These are phyloP conservation scores for Idaea aversata DNA, from an alignment of 2,888 invertebrate genomes.

Conservation along the genomic window DNA sequence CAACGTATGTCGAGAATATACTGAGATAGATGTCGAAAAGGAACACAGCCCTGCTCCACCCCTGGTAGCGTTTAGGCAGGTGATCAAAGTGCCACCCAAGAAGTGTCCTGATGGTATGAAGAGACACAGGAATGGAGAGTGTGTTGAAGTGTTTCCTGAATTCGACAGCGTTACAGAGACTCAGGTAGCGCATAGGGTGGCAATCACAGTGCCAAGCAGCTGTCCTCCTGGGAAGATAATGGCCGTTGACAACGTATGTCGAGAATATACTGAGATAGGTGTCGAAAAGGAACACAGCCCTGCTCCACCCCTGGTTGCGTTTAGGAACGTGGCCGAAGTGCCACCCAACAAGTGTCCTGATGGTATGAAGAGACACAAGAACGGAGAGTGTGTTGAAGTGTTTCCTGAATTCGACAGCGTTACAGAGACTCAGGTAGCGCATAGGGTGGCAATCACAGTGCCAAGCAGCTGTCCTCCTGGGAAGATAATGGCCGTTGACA, in stretches of 20 bases:
- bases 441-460: conserved; percentile 32
- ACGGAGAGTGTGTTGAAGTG: too few relatives aligned
- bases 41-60: conserved; percentile 37
- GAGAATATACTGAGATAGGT: conserved; percentile 24
- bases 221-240: conserved; percentile 47
- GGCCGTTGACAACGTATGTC: conserved; percentile 50
- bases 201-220: conserved; percentile 45
- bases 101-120: too few relatives aligned
- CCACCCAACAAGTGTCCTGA: too few relatives aligned
- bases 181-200: too few relatives aligned
- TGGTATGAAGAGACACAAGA: too few relatives aligned
- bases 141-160: too few relatives aligned
- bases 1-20: conserved; percentile 46
- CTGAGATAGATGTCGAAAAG: too few relatives aligned
- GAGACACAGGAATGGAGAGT: too few relatives aligned
- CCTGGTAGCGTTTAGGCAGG: conserved; percentile 43
- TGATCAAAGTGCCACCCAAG: conserved; percentile 18
- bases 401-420: too few relatives aligned
- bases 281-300: conserved; percentile 35
- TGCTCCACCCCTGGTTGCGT: conserved; percentile 18
- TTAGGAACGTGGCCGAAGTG: conserved; percentile 45
- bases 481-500: conserved; percentile 43
- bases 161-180: too few relatives aligned
- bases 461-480: conserved; percentile 51
- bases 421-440: too few relatives aligned